Conservation (phyloP, 2,797 vertebrate species). For the Euthynnus affinis region DNA sequence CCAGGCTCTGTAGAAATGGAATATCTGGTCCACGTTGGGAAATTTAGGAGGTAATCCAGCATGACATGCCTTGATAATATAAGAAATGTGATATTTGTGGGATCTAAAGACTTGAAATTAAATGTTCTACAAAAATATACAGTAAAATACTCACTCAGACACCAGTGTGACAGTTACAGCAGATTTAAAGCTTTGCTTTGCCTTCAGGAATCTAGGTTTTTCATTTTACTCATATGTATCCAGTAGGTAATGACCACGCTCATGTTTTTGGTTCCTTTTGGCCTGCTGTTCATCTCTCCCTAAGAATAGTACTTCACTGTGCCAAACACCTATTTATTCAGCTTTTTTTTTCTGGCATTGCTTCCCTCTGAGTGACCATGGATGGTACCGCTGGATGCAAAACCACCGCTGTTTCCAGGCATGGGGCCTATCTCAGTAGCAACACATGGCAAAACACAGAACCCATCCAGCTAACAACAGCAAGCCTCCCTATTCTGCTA, state of each 20-base stretch:
- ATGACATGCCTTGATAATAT: conserved; percentile 48
- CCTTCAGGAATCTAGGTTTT: conserved; percentile 18
- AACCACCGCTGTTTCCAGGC: conserved; percentile 66
- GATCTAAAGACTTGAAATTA: conserved; percentile 31
- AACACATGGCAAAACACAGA: conserved; percentile 61
- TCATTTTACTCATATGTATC: conserved; percentile 11
- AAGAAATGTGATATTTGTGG: conserved; percentile 49
- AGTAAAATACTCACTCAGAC: background rate
- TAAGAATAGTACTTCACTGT: conserved; percentile 38
- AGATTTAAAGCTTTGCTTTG: conserved; percentile 14
- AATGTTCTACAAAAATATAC: conserved; percentile 34
- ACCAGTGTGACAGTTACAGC: background rate
- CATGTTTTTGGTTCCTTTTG: conserved; percentile 30
- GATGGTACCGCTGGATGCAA: conserved; percentile 62
- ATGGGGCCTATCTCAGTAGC: conserved; percentile 72
- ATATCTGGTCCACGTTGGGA: conserved; percentile 53
- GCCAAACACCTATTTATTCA: conserved; percentile 70
- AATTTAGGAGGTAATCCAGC: conserved; percentile 58
- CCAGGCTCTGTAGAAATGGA: conserved; percentile 39
- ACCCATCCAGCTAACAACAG: conserved; percentile 72
- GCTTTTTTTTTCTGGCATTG: conserved; percentile 59
- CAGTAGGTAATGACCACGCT: conserved; percentile 18
- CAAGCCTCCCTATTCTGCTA: conserved; percentile 52
- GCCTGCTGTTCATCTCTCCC: conserved; percentile 32
- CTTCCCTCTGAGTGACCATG: conserved; percentile 51